Evolutionary conservation across 2,797 vertebrate genomes (phyloP), one percentile per base, ranked within the genome.

Genomic region (Danio kyathit): DNA sequence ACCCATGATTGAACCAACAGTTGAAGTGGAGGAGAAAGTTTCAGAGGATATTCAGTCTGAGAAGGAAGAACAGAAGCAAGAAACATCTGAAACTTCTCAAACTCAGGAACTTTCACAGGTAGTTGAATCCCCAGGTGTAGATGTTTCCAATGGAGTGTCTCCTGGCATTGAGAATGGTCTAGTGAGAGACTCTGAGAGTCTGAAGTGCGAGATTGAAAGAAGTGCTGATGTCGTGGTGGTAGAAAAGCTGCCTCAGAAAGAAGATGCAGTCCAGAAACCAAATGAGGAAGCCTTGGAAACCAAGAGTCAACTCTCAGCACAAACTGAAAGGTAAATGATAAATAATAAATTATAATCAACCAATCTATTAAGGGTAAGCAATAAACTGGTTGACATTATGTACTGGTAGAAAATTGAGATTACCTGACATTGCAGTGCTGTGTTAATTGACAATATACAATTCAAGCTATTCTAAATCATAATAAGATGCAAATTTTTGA

Each of bases 281-380:
- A 41, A 7, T 9, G 44, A 80, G 17, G 69, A 82, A 56, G 14
- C 44, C 51, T 54, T 52, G 56, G 3, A 12, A 65, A 61, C 52
- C 41, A n/a, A 57, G 16, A 80, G 44, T 54, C 17, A 77, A 48
- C 8, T 71, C 51, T 11, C 17, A 7, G 49, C 69, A 43, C 13
- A 46, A 11, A 66, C 17, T 48, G 76, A 43, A 38, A 86, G 85
- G 85, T 84, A 79, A 84, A 46, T 1, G 44, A 71, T 46, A 48
- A 4, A 49, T 9, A 40, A 1, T 29, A 1, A 29, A 29, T 29
- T 11, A 9, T 7, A 69, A 17, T 12, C 0, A 12, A 29, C 3
- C 3, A 29, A 29, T 29, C 3, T 29, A 48, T 9, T 14, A 29
- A 64, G 7, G 12, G 12, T 14, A 6, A 12, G 7, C 0, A 4